Base-by-base conservation (phyloP, 2,888 invertebrate species). In the Troilus luridus region DNA sequence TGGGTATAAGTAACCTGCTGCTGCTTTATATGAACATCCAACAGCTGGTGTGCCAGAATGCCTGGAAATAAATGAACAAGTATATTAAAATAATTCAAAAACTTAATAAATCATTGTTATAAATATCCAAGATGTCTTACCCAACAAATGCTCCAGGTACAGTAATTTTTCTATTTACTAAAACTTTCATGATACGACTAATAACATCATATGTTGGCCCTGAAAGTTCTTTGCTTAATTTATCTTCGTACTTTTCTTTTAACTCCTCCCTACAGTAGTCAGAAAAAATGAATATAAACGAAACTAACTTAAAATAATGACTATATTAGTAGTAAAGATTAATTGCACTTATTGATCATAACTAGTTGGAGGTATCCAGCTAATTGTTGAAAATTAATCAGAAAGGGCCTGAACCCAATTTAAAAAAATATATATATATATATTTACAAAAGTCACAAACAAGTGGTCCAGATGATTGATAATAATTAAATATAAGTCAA, bases 1-100 rank as follows among this genome's bases (percentile, higher is more conserved):
- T 0, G 99, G 99, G 95, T 99, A 99, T 89, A 99, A 95, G 94
- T 98, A 97, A 1, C 99, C 99, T 0, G 99, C 99, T 0, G 99
- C 98, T 14, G 99, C 99, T 94, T 99, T 99, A 95, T 98, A 99
- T 0, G 99, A 99, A 94, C 99, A 99, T 89, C 98, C 96, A 90
- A 99, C 96, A 0, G 98, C 98, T 0, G 98, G 97, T 3, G 98
- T 97, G 91, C 97, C 97, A 93, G 97, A 96, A 94, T 98, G 96
- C 0, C 98, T 96, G 88, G 58, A 58, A 64, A 59, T 88, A 59
- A 54, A 88, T 56, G 58, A 56, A 88, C 58, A 17, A 77, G 58
- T 0, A 14, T n/a, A 14, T 6, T 59, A 24, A 88, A 54, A n/a
- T 8, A 88, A 88, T 14, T 62, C 14, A 88, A 27, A 27, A 9